Conservation (phyloP, 2,797 vertebrate genomes). For the Syngnathus acus region DNA sequence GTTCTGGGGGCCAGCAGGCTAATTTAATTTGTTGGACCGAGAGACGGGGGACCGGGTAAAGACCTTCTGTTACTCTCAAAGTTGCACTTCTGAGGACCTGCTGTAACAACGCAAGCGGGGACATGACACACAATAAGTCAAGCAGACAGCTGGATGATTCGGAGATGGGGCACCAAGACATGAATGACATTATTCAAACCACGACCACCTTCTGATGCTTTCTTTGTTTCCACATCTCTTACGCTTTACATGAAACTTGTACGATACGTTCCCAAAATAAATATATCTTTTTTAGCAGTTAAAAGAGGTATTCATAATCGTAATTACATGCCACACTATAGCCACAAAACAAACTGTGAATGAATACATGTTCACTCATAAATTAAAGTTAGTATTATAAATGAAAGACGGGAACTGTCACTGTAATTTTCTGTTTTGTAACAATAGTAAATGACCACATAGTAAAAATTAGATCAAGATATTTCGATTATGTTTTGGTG, state of each 20-base stretch:
- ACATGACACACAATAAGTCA: slow-evolving; percentile 19
- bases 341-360: background rate
- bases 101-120: slow-evolving; percentile 45
- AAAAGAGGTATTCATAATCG: background rate
- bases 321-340: background rate
- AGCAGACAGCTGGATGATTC: slow-evolving; percentile 31
- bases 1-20: slow-evolving; percentile 69
- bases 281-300: background rate
- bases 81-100: slow-evolving; percentile 60
- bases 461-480: too few relatives aligned
- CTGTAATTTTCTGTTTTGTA: background rate
- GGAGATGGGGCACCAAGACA: background rate
- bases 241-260: background rate
- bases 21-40: slow-evolving; percentile 72
- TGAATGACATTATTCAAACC: background rate
- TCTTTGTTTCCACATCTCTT: background rate
- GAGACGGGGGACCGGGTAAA: slow-evolving; percentile 52
- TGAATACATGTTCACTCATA: too few relatives aligned
- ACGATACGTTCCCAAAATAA: background rate
- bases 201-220: background rate
- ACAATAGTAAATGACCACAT: too few relatives aligned
- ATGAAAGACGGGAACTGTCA: background rate
- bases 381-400: background rate
- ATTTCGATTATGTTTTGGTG: too few relatives aligned
- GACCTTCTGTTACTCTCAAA: slow-evolving; percentile 66